Evolutionary conservation across 2,888 invertebrate species (phyloP).

Genomic region (Cataglyphis livida): DNA sequence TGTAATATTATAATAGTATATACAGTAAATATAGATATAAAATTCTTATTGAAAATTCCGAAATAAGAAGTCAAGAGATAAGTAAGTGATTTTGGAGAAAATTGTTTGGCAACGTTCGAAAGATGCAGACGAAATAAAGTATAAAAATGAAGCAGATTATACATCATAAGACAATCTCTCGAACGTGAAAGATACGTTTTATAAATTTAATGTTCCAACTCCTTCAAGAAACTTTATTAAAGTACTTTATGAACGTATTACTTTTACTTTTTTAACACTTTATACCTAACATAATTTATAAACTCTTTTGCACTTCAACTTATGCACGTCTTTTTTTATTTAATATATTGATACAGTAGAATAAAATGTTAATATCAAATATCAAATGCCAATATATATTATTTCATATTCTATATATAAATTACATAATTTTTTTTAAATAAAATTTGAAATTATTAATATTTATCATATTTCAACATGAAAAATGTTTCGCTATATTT

Average conservation of each 20-base stretch:
- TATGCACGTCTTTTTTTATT: neutral
- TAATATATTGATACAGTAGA: neutral
- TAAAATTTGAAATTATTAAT: neutral
- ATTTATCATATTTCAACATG: neutral
- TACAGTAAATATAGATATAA: constrained; percentile 3
- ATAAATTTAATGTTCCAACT: constrained; percentile 49
- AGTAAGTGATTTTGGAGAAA: constrained; percentile 38
- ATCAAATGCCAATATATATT: neutral
- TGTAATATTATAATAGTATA: neutral
- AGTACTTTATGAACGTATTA: neutral
- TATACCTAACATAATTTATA: neutral
- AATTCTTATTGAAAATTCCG: constrained; percentile 15
- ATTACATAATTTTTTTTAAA: neutral
- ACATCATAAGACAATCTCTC: constrained; percentile 32
- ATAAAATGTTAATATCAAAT: neutral
- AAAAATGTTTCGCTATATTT: neutral
- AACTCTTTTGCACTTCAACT: neutral
- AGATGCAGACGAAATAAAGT: constrained; percentile 39
- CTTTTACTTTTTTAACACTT: neutral
- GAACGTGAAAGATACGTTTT: constrained; percentile 42
- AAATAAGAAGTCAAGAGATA: constrained; percentile 16
- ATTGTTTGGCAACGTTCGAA: constrained; percentile 29
- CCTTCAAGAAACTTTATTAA: constrained; percentile 36
- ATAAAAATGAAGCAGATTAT: constrained; percentile 32
- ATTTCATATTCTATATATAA: neutral